Conservation (phyloP, 1,140 invertebrate genomes). For the Asobara japonica region DNA sequence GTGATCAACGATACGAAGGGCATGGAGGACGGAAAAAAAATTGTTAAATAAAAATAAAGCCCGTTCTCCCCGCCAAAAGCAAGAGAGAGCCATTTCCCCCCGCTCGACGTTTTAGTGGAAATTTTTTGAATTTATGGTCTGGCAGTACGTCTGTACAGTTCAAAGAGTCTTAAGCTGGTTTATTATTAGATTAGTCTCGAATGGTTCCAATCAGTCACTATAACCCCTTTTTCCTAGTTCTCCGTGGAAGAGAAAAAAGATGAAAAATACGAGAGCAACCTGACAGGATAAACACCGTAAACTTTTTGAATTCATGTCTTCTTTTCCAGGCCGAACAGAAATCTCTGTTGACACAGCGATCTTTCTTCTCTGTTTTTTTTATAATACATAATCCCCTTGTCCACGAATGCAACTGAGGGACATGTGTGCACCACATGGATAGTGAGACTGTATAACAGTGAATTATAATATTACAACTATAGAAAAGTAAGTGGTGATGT, state of each 20-base stretch:
- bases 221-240: not conserved
- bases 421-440: constrained; percentile 4
- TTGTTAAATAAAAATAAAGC: not conserved
- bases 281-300: constrained; percentile 14
- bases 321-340: not conserved
- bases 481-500: constrained; percentile 1
- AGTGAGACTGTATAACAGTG: not conserved
- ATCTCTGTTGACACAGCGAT: constrained; percentile 8
- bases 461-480: not conserved
- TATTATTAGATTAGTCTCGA: constrained; percentile 16
- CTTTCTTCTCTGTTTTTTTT: not conserved
- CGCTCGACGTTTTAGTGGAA: not conserved
- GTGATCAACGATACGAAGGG: constrained; percentile 12
- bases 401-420: not conserved
- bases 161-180: not conserved
- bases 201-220: constrained; percentile 6
- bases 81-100: not conserved
- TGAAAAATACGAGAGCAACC: not conserved
- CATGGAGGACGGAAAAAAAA: not conserved
- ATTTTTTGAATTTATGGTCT: constrained; percentile 6
- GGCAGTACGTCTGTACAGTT: not conserved
- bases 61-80: not conserved
- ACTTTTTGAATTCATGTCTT: constrained; percentile 14
- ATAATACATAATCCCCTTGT: constrained; percentile 2
- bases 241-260: not conserved